A percentile compares a stretch with the other conserved stretches of the same genome.
These are phyloP conservation scores for Keiferia lycopersicella DNA, from an alignment of 2,888 invertebrate species.

Conservation along the genomic window DNA sequence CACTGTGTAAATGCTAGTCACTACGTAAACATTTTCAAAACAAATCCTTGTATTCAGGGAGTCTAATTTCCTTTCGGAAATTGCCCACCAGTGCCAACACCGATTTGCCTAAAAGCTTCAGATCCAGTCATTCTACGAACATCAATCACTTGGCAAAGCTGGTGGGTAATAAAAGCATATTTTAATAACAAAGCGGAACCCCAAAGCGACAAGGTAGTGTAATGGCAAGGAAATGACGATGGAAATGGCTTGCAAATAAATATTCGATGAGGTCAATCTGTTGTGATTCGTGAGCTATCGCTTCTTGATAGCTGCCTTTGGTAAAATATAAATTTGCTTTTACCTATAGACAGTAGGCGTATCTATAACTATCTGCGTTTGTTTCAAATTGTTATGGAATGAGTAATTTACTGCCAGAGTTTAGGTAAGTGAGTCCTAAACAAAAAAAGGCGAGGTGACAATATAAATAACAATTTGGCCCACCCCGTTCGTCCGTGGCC, in stretches of 20 bases:
- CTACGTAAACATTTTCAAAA: slow-evolving; percentile 32
- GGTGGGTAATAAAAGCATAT: slow-evolving; percentile 40
- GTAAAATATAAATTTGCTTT: too few relatives aligned
- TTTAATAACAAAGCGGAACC: slow-evolving; percentile 47
- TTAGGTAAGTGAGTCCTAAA: slow-evolving; percentile 60
- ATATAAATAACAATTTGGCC: slow-evolving; percentile 82
- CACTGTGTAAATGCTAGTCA: background rate
- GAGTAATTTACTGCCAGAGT: slow-evolving; percentile 60
- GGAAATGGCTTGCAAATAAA: background rate
- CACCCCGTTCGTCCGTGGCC: slow-evolving; percentile 75
- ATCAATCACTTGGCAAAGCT: slow-evolving; percentile 49
- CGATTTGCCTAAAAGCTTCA: slow-evolving; percentile 65
- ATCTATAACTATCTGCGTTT: background rate
- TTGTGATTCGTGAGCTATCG: slow-evolving; percentile 22
- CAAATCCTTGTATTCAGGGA: slow-evolving; percentile 47
- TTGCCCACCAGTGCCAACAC: slow-evolving; percentile 57
- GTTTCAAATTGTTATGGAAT: slow-evolving; percentile 23
- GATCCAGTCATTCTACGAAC: slow-evolving; percentile 53
- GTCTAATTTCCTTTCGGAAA: slow-evolving; percentile 76
- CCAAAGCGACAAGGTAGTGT: slow-evolving; percentile 36
- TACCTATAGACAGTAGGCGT: too few relatives aligned
- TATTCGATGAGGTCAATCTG: slow-evolving; percentile 22
- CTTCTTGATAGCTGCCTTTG: background rate
- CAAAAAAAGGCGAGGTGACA: slow-evolving; percentile 77
- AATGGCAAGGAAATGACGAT: slow-evolving; percentile 36